These are phyloP conservation scores for Meda fulgida DNA, from an alignment of 2,797 vertebrate species.

Conservation along the genomic window DNA sequence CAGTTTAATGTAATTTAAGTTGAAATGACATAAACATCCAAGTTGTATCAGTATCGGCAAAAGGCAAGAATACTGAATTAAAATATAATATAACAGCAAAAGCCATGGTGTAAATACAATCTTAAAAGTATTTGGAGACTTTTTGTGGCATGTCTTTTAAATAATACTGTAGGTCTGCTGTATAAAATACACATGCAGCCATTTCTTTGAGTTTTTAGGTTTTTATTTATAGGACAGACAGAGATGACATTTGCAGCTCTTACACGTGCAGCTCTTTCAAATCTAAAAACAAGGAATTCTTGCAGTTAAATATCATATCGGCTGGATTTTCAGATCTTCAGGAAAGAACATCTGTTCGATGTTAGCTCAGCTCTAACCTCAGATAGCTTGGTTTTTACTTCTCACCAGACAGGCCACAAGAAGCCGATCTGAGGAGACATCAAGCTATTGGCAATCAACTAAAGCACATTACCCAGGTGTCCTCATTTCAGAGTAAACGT, in stretches of 20 bases:
- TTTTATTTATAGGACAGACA: neutral
- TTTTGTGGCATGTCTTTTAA: neutral
- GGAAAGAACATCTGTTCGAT: conserved; percentile 21
- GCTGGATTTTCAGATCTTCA: conserved; percentile 5
- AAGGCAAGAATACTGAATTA: neutral
- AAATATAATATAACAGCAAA: neutral
- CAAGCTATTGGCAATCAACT: conserved; percentile 36
- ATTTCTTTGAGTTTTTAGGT: neutral
- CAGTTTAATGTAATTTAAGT: too few relatives aligned
- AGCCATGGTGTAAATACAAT: neutral
- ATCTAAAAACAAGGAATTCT: neutral
- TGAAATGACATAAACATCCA: too few relatives aligned
- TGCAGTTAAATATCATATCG: neutral
- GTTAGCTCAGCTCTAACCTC: conserved; percentile 41
- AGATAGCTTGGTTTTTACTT: conserved; percentile 33
- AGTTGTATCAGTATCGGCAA: neutral
- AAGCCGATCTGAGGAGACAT: conserved; percentile 32
- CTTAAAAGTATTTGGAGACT: neutral
- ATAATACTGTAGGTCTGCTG: too few relatives aligned
- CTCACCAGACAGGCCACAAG: conserved; percentile 21
- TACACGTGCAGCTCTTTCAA: neutral
- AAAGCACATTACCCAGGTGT: conserved; percentile 37
- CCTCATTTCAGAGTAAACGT: conserved; percentile 39
- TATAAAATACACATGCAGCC: neutral
- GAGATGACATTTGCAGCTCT: neutral